A percentile compares a stretch with the other conserved stretches of the same genome.
Conservation (phyloP, 2,797 vertebrate species). For the Mallotus villosus region DNA sequence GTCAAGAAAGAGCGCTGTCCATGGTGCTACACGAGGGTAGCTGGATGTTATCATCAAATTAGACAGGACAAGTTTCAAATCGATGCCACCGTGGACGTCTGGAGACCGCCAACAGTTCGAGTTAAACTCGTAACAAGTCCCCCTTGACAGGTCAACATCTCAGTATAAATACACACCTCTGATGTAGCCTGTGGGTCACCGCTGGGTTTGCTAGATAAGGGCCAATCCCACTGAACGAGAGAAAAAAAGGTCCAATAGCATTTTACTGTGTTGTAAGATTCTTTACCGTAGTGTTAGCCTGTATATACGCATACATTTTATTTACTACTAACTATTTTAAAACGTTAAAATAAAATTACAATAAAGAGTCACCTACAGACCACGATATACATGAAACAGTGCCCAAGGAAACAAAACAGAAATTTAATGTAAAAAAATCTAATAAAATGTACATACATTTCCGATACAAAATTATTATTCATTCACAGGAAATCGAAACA, state of each 20-base stretch:
- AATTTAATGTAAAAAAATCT: background rate
- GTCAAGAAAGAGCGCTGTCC: conserved; percentile 87
- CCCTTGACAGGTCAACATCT: conserved; percentile 74
- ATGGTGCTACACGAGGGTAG: conserved; percentile 83
- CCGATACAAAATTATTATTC: background rate
- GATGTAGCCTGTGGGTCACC: conserved; percentile 69
- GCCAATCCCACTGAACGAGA: conserved; percentile 59
- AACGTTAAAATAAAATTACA: background rate
- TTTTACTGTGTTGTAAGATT: conserved; percentile 24
- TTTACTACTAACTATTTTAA: background rate
- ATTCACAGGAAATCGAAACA: background rate
- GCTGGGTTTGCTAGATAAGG: conserved; percentile 64
- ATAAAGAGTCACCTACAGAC: background rate
- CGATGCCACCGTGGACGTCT: conserved; percentile 76
- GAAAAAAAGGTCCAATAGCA: conserved; percentile 44
- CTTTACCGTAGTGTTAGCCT: background rate
- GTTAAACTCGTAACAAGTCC: conserved; percentile 73
- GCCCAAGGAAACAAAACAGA: background rate
- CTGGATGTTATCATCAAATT: conserved; percentile 80
- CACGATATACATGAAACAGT: background rate
- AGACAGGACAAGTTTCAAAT: conserved; percentile 81
- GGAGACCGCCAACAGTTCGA: conserved; percentile 73
- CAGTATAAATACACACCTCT: conserved; percentile 68
- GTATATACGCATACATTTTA: background rate
- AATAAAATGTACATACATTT: background rate